These are phyloP conservation scores for Zaprionus inermis DNA, from an alignment of 1,140 invertebrate species.

Conservation along the genomic window DNA sequence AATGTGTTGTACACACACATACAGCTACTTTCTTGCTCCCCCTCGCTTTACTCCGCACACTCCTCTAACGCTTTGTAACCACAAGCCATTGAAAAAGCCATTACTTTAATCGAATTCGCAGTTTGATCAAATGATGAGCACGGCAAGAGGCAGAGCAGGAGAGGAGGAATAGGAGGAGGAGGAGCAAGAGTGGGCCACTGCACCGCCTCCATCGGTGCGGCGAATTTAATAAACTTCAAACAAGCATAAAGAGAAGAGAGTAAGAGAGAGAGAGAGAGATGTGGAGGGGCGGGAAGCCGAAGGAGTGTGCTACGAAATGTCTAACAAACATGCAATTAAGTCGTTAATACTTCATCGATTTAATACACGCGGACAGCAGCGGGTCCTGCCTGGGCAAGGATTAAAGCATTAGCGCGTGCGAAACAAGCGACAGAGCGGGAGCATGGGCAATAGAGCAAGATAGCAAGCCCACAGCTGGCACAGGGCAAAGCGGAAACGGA, in stretches of 20 bases:
- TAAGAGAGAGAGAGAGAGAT: background rate
- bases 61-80: background rate
- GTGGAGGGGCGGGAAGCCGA: constrained; percentile 8
- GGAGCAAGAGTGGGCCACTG: constrained; percentile 33
- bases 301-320: constrained; percentile 57
- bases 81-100: constrained; percentile 66
- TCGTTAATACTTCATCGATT: constrained; percentile 83
- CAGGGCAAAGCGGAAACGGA: constrained; percentile 56
- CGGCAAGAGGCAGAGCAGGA: background rate
- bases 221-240: constrained; percentile 64
- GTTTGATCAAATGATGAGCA: constrained; percentile 72
- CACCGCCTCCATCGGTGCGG: constrained; percentile 57
- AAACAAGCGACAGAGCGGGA: constrained; percentile 18
- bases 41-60: background rate
- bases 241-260: constrained; percentile 14
- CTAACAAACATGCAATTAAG: constrained; percentile 81
- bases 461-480: background rate
- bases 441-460: background rate
- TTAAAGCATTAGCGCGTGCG: constrained; percentile 75
- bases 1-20: constrained; percentile 9
- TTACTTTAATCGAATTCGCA: constrained; percentile 80
- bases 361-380: constrained; percentile 66
- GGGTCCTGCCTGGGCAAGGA: constrained; percentile 53
- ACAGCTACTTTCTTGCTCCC: background rate
- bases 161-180: background rate